phyloP scores from a whole-genome alignment of 2,113 vertebrate species.

The Glaucomys volans region DNA sequence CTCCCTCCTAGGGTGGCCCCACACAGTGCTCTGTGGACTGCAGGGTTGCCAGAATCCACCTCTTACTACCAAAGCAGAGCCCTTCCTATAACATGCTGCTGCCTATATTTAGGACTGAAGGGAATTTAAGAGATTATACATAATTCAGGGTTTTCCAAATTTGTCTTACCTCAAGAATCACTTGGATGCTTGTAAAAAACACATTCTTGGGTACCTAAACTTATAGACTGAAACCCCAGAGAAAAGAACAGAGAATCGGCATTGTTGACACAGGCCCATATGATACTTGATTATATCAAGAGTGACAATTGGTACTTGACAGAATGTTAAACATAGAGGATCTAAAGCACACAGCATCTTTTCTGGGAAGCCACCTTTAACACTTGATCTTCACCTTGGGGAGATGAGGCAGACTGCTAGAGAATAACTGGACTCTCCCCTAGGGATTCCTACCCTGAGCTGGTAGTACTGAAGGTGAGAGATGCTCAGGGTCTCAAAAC shows the following conservation, averaged over 20 bases:
- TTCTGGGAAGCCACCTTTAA: background rate
- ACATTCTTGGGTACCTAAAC: background rate
- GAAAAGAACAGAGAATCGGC: background rate
- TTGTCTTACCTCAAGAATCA: background rate
- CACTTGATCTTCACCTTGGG: background rate
- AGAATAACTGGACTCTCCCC: background rate
- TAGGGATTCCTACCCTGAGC: background rate
- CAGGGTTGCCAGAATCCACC: background rate
- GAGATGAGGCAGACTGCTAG: background rate
- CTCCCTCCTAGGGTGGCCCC: background rate
- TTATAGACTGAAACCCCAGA: background rate
- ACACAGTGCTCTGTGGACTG: background rate
- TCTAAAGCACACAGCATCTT: constrained; percentile 3
- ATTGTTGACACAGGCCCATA: background rate
- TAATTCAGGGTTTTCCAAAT: constrained; percentile 10
- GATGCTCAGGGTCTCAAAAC: background rate
- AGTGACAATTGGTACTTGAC: background rate
- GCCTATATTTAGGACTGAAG: background rate
- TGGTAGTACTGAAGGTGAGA: background rate
- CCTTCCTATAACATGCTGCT: background rate
- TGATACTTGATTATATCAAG: background rate
- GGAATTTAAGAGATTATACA: background rate
- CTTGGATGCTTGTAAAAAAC: background rate
- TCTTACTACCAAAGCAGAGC: background rate
- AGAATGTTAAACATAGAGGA: background rate